A percentile compares a stretch with the other conserved stretches of the same genome.
These are phyloP conservation scores for Polydrusus pterygomalis DNA, from an alignment of 2,888 invertebrate species.

Conservation along the genomic window DNA sequence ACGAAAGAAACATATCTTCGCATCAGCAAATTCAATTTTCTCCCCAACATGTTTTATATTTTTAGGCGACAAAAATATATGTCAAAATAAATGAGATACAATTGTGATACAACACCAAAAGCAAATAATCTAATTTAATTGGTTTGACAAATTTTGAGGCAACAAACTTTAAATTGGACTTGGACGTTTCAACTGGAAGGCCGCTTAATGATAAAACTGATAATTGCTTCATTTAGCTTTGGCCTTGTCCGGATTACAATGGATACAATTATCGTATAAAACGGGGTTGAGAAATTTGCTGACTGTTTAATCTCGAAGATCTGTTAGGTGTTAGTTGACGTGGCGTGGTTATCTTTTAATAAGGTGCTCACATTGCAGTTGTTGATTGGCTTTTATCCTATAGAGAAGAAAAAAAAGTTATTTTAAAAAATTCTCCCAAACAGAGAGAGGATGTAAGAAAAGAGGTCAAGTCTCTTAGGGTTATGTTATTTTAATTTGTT, in stretches of 20 bases:
- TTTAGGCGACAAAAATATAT: not conserved
- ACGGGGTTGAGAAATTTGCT: conserved; percentile 17
- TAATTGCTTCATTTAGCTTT: conserved; percentile 47
- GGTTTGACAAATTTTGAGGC: conserved; percentile 60
- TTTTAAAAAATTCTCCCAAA: too few relatives aligned
- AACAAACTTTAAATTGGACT: conserved; percentile 61
- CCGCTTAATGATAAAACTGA: conserved; percentile 48
- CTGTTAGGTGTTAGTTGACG: not conserved
- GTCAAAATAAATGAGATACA: not conserved
- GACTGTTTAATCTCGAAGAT: conserved; percentile 11
- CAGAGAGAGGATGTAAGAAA: too few relatives aligned
- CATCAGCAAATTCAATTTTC: too few relatives aligned
- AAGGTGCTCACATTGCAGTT: not conserved
- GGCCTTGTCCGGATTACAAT: conserved; percentile 33
- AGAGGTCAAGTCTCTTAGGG: too few relatives aligned
- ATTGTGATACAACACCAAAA: conserved; percentile 22
- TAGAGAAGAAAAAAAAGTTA: too few relatives aligned
- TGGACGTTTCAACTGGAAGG: conserved; percentile 50
- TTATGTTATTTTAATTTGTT: too few relatives aligned
- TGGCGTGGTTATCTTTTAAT: not conserved
- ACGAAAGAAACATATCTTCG: too few relatives aligned
- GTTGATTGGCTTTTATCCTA: too few relatives aligned
- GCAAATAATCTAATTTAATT: conserved; percentile 59
- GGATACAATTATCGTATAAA: conserved; percentile 30
- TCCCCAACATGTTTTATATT: not conserved